Evolutionary conservation across 2,888 invertebrate genomes (phyloP), one percentile per base, ranked within the genome.

Genomic region (Lasioglossum calceatum): DNA sequence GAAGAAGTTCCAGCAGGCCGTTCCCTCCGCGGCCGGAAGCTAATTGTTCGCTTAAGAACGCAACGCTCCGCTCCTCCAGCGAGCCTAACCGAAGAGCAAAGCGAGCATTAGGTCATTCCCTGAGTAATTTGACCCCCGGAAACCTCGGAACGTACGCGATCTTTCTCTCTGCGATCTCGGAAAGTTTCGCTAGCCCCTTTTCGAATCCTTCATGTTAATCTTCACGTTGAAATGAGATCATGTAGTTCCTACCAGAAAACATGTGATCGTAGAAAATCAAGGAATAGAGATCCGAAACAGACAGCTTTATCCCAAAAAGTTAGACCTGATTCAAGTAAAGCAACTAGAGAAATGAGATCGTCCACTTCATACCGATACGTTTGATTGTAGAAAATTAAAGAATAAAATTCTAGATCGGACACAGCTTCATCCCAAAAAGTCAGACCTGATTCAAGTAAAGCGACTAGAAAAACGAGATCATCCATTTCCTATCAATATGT

Each of bases 11-110:
- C 58, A 76, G 39, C 42, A 27, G 19, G 39, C 44, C 70, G 54
- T 19, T 54, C 23, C 23, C 54, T 54, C 54, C 8, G 54, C 54
- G 54, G 54, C 70, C 36, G 44, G 58, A 81, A 58, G 44, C 61
- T 77, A 72, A 77, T 77, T 61, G 58, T 71, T 61, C 81, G 77
- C 44, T 77, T 67, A 50, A 32, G 36, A 54, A 67, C 32, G 50
- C 32, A n/a, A 58, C 54, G 54, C 12, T 10, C 47, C 16, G 36
- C 39, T n/a, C 16, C 64, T 16, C 64, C 16, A 1, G 14, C 64
- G 27, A 67, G 36, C 36, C 19, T 32, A 61, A 27, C 61, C 23
- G 32, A n/a, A 39, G 39, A 10, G 27, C 44, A 44, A 61, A 73
- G n/a, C 64, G 64, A 14, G 64, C 64, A 32, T 67, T 36, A 36